phyloP scores from a whole-genome alignment of 2,888 invertebrate species.

The Chironomus riparius region DNA sequence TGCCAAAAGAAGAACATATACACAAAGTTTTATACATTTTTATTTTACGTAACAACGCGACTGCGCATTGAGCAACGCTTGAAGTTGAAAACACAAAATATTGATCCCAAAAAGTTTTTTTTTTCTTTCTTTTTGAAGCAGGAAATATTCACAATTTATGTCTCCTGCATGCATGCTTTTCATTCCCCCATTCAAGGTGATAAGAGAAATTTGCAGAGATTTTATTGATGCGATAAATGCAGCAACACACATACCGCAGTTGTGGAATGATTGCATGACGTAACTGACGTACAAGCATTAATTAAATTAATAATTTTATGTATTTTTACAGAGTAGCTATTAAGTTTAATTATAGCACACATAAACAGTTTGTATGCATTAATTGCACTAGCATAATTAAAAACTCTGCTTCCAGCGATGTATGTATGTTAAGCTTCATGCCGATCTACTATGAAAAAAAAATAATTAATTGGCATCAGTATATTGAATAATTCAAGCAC shows the following conservation, averaged over 20 bases:
- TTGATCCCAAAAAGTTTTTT: slow-evolving; percentile 1
- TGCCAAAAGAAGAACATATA: neutral
- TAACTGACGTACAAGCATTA: neutral
- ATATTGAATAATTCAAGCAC: neutral
- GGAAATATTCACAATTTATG: slow-evolving; percentile 7
- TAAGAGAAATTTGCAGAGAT: neutral
- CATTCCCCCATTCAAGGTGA: neutral
- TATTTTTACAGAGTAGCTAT: neutral
- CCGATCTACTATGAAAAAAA: neutral
- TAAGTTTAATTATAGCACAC: neutral
- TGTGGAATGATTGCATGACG: neutral
- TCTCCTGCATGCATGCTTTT: neutral
- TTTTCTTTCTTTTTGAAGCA: neutral
- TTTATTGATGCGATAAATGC: neutral
- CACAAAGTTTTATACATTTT: neutral
- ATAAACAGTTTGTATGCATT: neutral
- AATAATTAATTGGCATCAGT: neutral
- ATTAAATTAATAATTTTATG: slow-evolving; percentile 1
- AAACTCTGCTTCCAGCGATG: neutral
- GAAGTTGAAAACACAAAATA: slow-evolving; percentile 5
- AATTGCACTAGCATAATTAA: neutral
- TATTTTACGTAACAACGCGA: slow-evolving; percentile 4
- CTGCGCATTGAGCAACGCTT: neutral
- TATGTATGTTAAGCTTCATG: too few species aligned
- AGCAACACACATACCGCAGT: neutral